A percentile compares a stretch with the other conserved stretches of the same genome.
Evolutionary conservation across 2,888 invertebrate species (phyloP).

Genomic region (Drosophila paracracens): DNA sequence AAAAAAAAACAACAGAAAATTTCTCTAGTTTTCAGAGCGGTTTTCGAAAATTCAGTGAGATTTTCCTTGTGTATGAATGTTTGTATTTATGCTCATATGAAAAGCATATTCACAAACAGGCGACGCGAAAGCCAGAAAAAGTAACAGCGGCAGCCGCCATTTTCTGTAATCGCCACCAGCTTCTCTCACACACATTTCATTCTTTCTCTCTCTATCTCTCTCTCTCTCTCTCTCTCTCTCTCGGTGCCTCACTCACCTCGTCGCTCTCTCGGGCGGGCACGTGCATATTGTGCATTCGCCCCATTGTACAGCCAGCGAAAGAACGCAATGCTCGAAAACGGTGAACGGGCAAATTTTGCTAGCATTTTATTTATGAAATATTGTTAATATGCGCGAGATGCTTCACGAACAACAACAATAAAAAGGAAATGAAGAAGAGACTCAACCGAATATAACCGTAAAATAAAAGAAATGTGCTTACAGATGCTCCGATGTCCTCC

Average conservation of each 20-base stretch:
- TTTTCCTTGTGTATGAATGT: neutral
- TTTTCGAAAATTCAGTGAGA: neutral
- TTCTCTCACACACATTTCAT: neutral
- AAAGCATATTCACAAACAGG: slow-evolving; percentile 4
- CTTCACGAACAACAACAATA: neutral
- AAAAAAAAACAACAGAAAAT: neutral
- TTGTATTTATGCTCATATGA: neutral
- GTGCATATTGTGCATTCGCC: slow-evolving; percentile 12
- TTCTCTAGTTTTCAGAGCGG: neutral
- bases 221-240: neutral
- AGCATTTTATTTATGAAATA: slow-evolving; percentile 14
- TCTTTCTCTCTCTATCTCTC: neutral
- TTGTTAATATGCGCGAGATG: slow-evolving; percentile 14
- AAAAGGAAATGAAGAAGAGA: neutral
- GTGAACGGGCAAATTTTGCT: slow-evolving; percentile 2
- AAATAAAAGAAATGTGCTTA: neutral
- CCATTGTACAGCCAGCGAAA: neutral
- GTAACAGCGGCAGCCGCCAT: neutral
- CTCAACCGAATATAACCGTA: neutral
- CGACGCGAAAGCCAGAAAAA: neutral
- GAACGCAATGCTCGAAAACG: slow-evolving; percentile 8
- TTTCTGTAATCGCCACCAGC: slow-evolving; percentile 6
- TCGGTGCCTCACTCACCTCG: neutral
- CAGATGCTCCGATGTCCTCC: slow-evolving; percentile 7
- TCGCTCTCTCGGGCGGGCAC: neutral